These are phyloP conservation scores for Phyllotis vaccarum DNA, from an alignment of 2,797 vertebrate species.

Conservation along the genomic window DNA sequence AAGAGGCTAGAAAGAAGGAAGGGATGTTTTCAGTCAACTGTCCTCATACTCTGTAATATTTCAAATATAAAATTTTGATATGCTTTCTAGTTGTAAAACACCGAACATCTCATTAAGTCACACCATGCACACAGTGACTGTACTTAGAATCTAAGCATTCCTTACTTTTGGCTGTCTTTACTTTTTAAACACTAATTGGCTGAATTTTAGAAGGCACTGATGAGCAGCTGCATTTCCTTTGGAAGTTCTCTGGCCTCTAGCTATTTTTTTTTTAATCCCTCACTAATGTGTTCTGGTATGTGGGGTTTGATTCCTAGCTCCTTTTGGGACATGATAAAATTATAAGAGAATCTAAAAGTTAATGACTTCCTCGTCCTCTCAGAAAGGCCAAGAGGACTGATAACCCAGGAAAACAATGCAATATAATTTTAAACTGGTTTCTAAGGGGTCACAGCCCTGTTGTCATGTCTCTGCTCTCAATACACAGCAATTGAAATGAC, in stretches of 20 bases:
- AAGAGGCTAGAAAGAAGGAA: not conserved
- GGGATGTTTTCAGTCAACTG: not conserved
- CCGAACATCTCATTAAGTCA: not conserved
- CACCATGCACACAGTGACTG: not conserved
- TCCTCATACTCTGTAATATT: conserved; percentile 41
- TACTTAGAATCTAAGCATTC: conserved; percentile 31
- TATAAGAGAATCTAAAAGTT: conserved; percentile 53
- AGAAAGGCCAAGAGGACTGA: not conserved
- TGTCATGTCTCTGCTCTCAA: not conserved
- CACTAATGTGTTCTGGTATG: conserved; percentile 33
- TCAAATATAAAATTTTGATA: conserved; percentile 50
- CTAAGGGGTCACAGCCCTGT: not conserved
- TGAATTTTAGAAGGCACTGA: conserved; percentile 42
- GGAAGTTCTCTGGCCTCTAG: conserved; percentile 42
- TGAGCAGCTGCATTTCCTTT: conserved; percentile 36
- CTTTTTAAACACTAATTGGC: not conserved
- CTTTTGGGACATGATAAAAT: conserved; percentile 52
- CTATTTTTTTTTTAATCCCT: conserved; percentile 55
- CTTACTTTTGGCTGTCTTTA: conserved; percentile 20
- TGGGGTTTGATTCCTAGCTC: not conserved
- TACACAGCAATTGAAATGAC: conserved; percentile 47
- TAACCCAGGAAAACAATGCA: conserved; percentile 14
- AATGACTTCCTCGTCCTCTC: conserved; percentile 36
- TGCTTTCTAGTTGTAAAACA: conserved; percentile 31
- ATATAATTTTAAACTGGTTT: conserved; percentile 11